These are phyloP conservation scores for Bedellia somnulentella DNA, from an alignment of 2,888 invertebrate genomes.

Conservation along the genomic window DNA sequence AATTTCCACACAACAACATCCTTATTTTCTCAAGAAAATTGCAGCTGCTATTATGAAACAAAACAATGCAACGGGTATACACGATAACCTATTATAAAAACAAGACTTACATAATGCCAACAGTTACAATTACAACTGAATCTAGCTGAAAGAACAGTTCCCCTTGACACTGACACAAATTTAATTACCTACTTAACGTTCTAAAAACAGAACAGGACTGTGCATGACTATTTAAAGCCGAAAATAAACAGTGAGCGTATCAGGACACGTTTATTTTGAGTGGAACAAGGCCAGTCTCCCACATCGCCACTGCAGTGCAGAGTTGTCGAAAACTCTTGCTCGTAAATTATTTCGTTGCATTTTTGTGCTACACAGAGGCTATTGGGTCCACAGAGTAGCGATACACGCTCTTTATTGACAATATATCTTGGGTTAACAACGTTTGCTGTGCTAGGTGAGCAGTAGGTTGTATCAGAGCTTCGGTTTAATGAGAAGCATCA, in stretches of 20 bases:
- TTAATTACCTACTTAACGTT: constrained; percentile 7
- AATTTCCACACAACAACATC: no score
- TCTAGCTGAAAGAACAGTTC: constrained; percentile 7
- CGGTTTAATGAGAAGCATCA: constrained; percentile 4
- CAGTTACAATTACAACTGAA: no score
- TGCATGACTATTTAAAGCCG: constrained; percentile 7
- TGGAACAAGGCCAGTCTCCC: constrained; percentile 12
- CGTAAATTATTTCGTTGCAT: constrained; percentile 8
- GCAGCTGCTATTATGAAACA: no score
- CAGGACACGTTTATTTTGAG: constrained; percentile 13
- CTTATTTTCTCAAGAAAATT: no score
- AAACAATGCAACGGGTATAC: no score
- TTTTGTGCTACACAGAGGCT: constrained; percentile 8
- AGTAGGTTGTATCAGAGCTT: constrained; percentile 2
- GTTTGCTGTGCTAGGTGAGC: constrained; percentile 1
- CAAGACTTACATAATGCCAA: no score
- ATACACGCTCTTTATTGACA: constrained; percentile 1
- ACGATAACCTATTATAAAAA: no score
- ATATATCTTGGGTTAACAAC: constrained; percentile 4
- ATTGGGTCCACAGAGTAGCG: background rate
- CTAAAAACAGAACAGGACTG: background rate
- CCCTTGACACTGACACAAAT: constrained; percentile 14
- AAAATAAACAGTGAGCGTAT: constrained; percentile 12
- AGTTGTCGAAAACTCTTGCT: constrained; percentile 5
- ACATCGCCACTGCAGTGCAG: background rate